phyloP scores from a whole-genome alignment of 2,113 vertebrate genomes.

The Pelobates fuscus region DNA sequence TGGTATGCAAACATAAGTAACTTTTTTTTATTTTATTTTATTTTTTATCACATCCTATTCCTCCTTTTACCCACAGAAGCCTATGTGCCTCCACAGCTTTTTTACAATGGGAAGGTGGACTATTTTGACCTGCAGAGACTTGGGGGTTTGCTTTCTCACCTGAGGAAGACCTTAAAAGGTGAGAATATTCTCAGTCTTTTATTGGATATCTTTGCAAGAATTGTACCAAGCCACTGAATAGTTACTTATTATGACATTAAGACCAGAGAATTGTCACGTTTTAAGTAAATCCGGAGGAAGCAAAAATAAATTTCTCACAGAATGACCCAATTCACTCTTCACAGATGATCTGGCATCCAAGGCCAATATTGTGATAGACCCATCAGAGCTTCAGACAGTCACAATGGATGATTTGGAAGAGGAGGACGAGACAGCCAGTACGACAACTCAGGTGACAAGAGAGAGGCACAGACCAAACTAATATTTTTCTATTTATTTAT shows the following conservation, averaged over 20 bases:
- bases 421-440: constrained; percentile 81
- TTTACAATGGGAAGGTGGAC: constrained; percentile 97
- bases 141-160: constrained; percentile 93
- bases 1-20: too few species aligned
- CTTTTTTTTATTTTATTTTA: too few species aligned
- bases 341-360: constrained; percentile 90
- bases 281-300: too few species aligned
- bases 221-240: too few species aligned
- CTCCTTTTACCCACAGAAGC: constrained; percentile 70
- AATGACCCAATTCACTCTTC: too few species aligned
- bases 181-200: background rate
- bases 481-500: too few species aligned
- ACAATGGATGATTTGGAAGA: constrained; percentile 98
- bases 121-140: constrained; percentile 97
- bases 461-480: background rate
- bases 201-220: too few species aligned
- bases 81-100: constrained; percentile 92
- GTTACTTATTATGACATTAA: too few species aligned
- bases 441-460: constrained; percentile 76
- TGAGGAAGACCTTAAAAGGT: constrained; percentile 96
- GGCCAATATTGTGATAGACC: constrained; percentile 93
- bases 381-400: constrained; percentile 84
- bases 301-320: too few species aligned
- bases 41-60: background rate
- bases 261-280: too few species aligned